Base-by-base conservation (phyloP, 2,888 invertebrate genomes). In the Lepidonotus clava region DNA sequence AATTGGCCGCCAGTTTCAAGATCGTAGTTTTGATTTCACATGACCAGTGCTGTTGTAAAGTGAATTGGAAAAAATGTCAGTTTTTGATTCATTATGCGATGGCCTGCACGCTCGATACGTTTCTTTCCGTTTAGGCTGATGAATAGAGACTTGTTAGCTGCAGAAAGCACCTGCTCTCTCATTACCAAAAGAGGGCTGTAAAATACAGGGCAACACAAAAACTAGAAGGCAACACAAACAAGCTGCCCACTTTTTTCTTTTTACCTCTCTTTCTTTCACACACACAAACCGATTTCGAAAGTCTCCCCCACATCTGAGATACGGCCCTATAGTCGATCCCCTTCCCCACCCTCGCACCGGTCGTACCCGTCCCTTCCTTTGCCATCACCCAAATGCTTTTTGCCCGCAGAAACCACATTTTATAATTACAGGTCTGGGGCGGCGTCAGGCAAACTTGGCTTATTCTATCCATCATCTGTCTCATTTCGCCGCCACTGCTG, bases 141-240 rank as follows among this genome's bases (percentile, higher is more conserved):
- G 71, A 71, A 11, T 56, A n/a, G 56, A n/a, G 61, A 61, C 8
- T 71, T 11, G 71, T 38, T 5, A 71, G 36, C 38, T 38, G 11
- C 14, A 21, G 71, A 34, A 71, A 11, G 71, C 71, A 71, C 71
- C 71, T 71, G 71, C 71, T 5, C 24, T 71, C 36, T 71, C 71
- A 71, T 71, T 71, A 71, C 71, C 14, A 14, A 71, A 38, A 14
- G 14, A 14, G 4, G 11, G 5, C 32, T 5, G 66, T 66, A 4
- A 66, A 66, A 66, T 24, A 32, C 11, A 24, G 66, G 1, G 66
- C 46, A 8, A 46, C 46, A 8, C n/a, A n/a, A n/a, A n/a, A n/a
- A n/a, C n/a, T n/a, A n/a, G n/a, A n/a, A 46, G 18, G 46, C 46
- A 46, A 46, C 46, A 46, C 8, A 46, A 46, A 46, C 8, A 11